These are phyloP conservation scores for Hypocryptadius cinnamomeus DNA, from an alignment of 2,113 vertebrate genomes.

Conservation along the genomic window DNA sequence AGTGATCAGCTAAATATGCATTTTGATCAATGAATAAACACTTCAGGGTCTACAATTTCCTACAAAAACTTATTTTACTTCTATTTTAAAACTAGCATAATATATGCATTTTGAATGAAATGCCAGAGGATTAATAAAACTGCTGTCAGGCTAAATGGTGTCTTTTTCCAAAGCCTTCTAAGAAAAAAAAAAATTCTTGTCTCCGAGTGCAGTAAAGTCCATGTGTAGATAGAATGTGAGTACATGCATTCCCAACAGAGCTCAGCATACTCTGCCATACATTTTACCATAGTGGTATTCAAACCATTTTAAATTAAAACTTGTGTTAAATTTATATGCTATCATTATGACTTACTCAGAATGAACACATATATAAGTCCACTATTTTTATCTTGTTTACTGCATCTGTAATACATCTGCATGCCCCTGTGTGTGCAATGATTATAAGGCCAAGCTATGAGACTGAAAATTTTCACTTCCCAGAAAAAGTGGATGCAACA, in stretches of 20 bases:
- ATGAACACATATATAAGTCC: neutral
- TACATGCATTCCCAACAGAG: neutral
- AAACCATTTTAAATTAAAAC: constrained; percentile 4
- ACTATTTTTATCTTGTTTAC: neutral
- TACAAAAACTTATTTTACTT: neutral
- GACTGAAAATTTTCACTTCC: neutral
- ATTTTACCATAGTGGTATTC: neutral
- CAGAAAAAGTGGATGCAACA: neutral
- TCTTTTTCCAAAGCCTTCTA: neutral
- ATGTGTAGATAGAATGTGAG: neutral
- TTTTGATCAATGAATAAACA: neutral
- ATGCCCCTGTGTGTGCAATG: neutral
- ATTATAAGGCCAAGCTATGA: neutral
- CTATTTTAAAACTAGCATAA: neutral
- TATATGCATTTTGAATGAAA: neutral
- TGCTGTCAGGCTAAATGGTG: neutral
- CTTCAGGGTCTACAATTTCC: neutral
- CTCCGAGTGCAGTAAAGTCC: neutral
- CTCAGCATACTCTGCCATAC: neutral
- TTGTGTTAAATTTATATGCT: neutral
- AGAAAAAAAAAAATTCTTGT: neutral
- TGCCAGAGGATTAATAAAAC: neutral
- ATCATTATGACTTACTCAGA: neutral
- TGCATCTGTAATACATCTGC: neutral
- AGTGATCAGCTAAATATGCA: neutral